Evolutionary conservation across 2,888 invertebrate genomes (phyloP), one percentile per base, ranked within the genome.

Genomic region (Dryomyza anilis): DNA sequence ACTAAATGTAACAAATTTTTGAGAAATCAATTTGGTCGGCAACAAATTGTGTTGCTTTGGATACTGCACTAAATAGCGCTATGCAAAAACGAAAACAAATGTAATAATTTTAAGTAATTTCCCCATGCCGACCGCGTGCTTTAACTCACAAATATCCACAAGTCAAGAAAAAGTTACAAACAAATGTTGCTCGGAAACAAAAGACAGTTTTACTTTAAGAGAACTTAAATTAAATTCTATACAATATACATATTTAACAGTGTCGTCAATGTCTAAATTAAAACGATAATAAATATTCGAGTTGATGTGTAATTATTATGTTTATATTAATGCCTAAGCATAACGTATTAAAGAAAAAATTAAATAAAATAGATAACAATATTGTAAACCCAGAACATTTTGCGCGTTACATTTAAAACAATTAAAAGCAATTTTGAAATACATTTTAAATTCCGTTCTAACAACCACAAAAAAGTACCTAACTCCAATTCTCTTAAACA

Each of bases 171-270:
- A n/a, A n/a, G n/a, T n/a, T n/a, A n/a, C n/a, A n/a, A n/a, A n/a
- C n/a, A n/a, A n/a, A n/a, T n/a, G n/a, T n/a, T n/a, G n/a, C n/a
- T n/a, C n/a, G n/a, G n/a, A n/a, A n/a, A n/a, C n/a, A n/a, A 45
- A 58, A 55, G 55, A 55, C 55, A 55, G 6, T 33, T 55, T 55
- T 55, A 36, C 30, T 55, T 55, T 33, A 55, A 53, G 23, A 23
- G 8, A 48, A 50, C 46, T 23, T 19, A 12, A 50, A 27, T 25
- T 39, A 39, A 23, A 29, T 12, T 19, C n/a, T 30, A 59, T 21
- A 52, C 21, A 64, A 52, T 19, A 53, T 33, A 36, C n/a, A n/a
- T n/a, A n/a, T n/a, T n/a, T n/a, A 63, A 25, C 50, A 21, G 25
- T 50, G 23, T 50, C 23, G 25, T 48, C 2, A 25, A 21, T 55